Percentiles rank a stretch among this genome's conserved stretches.
Evolutionary conservation across 2,888 invertebrate species (phyloP).

Genomic region (Mallateleia sp.): DNA sequence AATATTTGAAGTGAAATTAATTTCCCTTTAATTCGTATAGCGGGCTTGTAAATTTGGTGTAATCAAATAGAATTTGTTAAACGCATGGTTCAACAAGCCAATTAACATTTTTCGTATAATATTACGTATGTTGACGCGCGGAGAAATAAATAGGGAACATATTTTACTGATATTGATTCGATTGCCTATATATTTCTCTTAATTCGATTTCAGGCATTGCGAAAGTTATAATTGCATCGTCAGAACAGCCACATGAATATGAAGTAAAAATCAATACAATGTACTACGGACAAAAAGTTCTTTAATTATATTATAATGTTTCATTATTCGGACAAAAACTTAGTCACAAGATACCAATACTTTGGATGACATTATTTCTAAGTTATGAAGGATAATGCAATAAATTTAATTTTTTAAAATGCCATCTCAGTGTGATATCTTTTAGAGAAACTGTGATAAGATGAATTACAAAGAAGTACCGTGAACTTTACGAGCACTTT

Average conservation of each 20-base stretch:
- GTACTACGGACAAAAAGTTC: conserved; percentile 1
- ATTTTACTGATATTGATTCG: conserved; percentile 40
- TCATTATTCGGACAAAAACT: neutral
- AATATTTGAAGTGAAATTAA: neutral
- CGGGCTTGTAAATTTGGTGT: conserved; percentile 1
- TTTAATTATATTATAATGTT: conserved; percentile 9
- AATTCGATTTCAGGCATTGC: conserved; percentile 59
- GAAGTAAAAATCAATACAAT: conserved; percentile 56
- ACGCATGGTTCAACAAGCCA: conserved; percentile 27
- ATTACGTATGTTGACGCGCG: conserved; percentile 4
- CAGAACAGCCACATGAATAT: conserved; percentile 47
- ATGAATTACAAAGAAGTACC: conserved; percentile 74
- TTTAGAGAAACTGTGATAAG: conserved; percentile 52
- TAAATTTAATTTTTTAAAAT: conserved; percentile 51
- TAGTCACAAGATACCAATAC: too few relatives aligned
- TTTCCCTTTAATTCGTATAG: neutral
- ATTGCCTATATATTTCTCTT: conserved; percentile 52
- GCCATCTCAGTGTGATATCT: conserved; percentile 29
- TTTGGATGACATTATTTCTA: neutral
- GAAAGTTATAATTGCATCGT: conserved; percentile 63
- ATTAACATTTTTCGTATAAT: conserved; percentile 46
- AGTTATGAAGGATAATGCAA: conserved; percentile 1
- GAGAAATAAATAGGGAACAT: conserved; percentile 36
- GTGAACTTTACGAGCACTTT: conserved; percentile 84
- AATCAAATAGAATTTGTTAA: conserved; percentile 36